phyloP scores from a whole-genome alignment of 2,888 invertebrate genomes.

The Drosophila leonis region DNA sequence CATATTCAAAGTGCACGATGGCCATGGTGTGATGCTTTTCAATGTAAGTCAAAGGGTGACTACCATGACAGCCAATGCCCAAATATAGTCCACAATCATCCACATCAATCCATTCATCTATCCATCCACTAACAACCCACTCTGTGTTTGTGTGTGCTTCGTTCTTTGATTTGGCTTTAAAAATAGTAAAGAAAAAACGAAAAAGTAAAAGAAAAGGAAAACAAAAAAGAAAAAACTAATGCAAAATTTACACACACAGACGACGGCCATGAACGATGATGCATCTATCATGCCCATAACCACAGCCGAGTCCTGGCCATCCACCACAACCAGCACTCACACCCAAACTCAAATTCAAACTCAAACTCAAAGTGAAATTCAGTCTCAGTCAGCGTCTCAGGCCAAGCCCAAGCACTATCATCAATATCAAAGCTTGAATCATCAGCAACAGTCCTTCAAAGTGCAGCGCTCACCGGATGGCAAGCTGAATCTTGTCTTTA shows the following conservation, averaged over 20 bases:
- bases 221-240: constrained; percentile 46
- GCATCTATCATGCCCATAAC: constrained; percentile 70
- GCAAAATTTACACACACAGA: constrained; percentile 68
- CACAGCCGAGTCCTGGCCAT: constrained; percentile 37
- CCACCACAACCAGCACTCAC: constrained; percentile 17
- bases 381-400: constrained; percentile 20
- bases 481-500: constrained; percentile 84
- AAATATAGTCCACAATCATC: not conserved
- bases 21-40: constrained; percentile 59
- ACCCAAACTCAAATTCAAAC: constrained; percentile 18
- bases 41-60: constrained; percentile 61
- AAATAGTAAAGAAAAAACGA: not conserved
- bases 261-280: constrained; percentile 65
- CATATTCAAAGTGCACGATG: constrained; percentile 56
- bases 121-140: constrained; percentile 33
- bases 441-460: constrained; percentile 81
- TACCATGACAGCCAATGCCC: constrained; percentile 6
- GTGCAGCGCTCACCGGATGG: constrained; percentile 84
- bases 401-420: constrained; percentile 58
- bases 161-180: constrained; percentile 30
- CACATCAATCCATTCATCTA: not conserved
- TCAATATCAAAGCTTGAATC: constrained; percentile 71
- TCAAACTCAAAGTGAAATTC: constrained; percentile 19
- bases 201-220: not conserved
- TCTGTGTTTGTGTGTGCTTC: constrained; percentile 49